Evolutionary conservation across 2,113 vertebrate species (phyloP).

Genomic region (Panthera tigris): DNA sequence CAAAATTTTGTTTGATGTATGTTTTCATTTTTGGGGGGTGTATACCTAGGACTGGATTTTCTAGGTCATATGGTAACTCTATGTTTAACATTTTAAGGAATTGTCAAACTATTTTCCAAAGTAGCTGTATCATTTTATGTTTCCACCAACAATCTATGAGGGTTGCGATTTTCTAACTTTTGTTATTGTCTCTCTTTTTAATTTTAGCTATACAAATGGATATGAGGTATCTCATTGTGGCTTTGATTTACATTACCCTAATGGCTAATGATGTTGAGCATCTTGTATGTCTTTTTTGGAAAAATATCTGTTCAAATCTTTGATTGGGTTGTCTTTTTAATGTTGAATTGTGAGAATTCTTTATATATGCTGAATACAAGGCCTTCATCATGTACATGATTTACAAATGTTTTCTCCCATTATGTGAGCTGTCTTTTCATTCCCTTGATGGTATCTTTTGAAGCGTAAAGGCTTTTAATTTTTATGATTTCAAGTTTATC

Average conservation of each 20-base stretch:
- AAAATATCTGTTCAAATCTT: background rate
- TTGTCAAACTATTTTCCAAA: background rate
- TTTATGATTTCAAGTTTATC: background rate
- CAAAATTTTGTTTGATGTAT: background rate
- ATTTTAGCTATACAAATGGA: background rate
- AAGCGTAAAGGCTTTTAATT: background rate
- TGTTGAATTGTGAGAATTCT: background rate
- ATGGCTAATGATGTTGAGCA: background rate
- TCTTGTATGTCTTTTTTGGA: background rate
- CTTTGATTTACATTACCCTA: background rate
- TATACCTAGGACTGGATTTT: background rate
- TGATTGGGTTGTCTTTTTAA: background rate
- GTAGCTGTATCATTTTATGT: background rate
- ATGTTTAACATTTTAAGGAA: background rate
- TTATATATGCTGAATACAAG: conserved; percentile 5
- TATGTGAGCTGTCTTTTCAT: background rate
- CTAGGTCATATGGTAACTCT: background rate
- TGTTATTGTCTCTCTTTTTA: background rate
- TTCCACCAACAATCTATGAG: background rate
- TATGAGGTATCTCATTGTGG: background rate
- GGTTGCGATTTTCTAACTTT: background rate
- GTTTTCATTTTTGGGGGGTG: background rate
- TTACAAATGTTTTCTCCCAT: background rate
- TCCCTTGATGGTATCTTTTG: conserved; percentile 27
- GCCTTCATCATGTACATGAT: background rate